Evolutionary conservation across 2,797 vertebrate species (phyloP).

Genomic region (Varecia variegata): DNA sequence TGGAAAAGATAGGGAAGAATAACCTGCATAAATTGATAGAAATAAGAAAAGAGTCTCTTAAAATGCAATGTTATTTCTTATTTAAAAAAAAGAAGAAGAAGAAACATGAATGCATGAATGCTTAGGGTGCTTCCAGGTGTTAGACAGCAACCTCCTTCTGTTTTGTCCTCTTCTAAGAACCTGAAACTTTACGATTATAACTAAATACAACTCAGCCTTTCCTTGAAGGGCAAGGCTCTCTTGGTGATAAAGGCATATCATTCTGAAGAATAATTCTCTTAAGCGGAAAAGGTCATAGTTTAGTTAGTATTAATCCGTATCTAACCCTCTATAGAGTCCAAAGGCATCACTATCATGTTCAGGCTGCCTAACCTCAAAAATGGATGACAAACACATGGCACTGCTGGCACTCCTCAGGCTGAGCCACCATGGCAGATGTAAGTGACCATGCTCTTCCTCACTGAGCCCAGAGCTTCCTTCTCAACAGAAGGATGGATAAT

Average conservation of each 20-base stretch:
- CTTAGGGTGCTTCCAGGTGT: not conserved
- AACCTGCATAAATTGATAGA: not conserved
- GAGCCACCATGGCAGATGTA: not conserved
- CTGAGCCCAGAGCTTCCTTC: not conserved
- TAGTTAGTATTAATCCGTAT: not conserved
- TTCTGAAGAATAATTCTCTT: not conserved
- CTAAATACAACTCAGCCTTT: not conserved
- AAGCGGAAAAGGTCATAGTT: not conserved
- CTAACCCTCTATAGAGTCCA: not conserved
- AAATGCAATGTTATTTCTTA: not conserved
- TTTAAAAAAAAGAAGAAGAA: not conserved
- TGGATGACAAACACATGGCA: rapidly evolving
- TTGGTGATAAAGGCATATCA: not conserved
- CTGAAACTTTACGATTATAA: not conserved
- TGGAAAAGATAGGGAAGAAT: not conserved
- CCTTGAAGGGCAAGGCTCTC: not conserved
- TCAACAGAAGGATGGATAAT: not conserved
- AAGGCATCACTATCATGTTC: not conserved
- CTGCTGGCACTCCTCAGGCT: not conserved
- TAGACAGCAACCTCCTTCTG: not conserved
- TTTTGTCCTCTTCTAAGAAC: not conserved
- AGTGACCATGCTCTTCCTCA: not conserved
- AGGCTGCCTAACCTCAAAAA: not conserved
- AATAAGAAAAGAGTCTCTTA: not conserved
- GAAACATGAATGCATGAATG: not conserved